A percentile compares a stretch with the other conserved stretches of the same genome.
phyloP scores from a whole-genome alignment of 2,888 invertebrate species.

The Ormyrus nitidulus region DNA sequence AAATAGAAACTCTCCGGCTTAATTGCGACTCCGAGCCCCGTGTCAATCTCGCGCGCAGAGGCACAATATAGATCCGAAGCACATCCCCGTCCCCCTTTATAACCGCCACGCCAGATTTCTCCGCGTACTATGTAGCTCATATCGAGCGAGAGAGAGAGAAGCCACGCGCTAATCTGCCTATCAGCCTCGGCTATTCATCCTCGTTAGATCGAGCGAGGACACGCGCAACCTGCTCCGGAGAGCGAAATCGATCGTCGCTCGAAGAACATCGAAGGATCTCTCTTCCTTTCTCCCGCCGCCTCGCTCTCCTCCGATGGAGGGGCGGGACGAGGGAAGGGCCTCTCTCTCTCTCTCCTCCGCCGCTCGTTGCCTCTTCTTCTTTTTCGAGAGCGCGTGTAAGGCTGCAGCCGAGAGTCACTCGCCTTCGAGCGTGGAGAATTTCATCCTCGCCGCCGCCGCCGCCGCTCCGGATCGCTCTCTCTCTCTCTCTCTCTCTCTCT shows the following conservation, averaged over 20 bases:
- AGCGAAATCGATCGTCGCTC: constrained; percentile 20
- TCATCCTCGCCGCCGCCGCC: too few species aligned
- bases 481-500: background rate
- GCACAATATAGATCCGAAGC: too few species aligned
- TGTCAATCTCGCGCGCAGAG: too few species aligned
- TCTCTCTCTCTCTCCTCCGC: too few species aligned
- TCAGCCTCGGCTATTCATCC: constrained; percentile 7
- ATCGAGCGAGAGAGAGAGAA: background rate
- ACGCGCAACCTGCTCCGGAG: constrained; percentile 3
- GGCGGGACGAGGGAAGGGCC: background rate
- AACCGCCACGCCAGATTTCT: too few species aligned
- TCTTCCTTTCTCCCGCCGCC: background rate
- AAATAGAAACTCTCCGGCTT: constrained; percentile 21
- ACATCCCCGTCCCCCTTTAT: too few species aligned
- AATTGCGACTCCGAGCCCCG: background rate
- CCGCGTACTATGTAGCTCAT: too few species aligned
- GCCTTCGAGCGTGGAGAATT: background rate
- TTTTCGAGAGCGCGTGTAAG: too few species aligned
- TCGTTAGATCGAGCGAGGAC: constrained; percentile 35
- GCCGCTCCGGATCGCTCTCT: background rate
- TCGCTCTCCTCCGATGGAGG: background rate
- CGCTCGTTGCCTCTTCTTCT: too few species aligned
- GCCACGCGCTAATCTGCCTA: background rate
- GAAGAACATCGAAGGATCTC: constrained; percentile 7
- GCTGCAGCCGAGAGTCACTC: background rate